Evolutionary conservation across 1,140 invertebrate genomes (phyloP).

Genomic region (Lordiphosa stackelbergi): DNA sequence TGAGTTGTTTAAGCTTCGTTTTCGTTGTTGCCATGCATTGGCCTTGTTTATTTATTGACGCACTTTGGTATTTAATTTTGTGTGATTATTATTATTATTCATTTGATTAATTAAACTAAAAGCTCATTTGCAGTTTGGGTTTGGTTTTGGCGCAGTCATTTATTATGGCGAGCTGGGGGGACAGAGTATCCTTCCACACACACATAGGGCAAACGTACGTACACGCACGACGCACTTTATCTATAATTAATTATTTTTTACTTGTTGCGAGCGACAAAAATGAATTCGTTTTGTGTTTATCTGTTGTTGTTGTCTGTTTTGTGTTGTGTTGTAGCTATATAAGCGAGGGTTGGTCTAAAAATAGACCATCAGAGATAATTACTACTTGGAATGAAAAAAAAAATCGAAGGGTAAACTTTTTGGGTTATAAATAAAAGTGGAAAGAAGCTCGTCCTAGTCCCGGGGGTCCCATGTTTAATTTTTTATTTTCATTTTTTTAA

Average conservation of each 20-base stretch:
- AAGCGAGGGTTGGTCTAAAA: no score
- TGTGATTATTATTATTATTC: slow-evolving; percentile 41
- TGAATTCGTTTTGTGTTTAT: slow-evolving; percentile 42
- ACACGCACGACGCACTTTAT: slow-evolving; percentile 54
- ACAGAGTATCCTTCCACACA: neutral
- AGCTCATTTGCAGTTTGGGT: slow-evolving; percentile 44
- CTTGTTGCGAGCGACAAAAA: slow-evolving; percentile 57
- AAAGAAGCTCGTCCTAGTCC: no score
- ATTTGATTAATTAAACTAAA: slow-evolving; percentile 74
- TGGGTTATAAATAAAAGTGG: no score
- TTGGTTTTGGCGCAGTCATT: slow-evolving; percentile 52
- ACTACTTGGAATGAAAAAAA: no score
- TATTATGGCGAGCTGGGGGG: slow-evolving; percentile 41
- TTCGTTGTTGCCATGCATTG: slow-evolving; percentile 52
- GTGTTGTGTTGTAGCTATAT: slow-evolving; percentile 21
- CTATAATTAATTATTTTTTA: slow-evolving; percentile 75
- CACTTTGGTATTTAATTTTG: slow-evolving; percentile 43
- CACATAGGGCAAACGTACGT: neutral
- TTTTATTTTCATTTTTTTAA: no score
- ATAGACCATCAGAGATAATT: no score
- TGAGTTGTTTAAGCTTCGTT: slow-evolving; percentile 1
- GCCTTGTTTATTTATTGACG: slow-evolving; percentile 32
- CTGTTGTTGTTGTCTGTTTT: slow-evolving; percentile 3
- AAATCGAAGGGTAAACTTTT: no score
- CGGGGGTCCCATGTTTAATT: no score